Conservation (phyloP, 2,888 invertebrate species). For the Chaetogeoica ovagalla region DNA sequence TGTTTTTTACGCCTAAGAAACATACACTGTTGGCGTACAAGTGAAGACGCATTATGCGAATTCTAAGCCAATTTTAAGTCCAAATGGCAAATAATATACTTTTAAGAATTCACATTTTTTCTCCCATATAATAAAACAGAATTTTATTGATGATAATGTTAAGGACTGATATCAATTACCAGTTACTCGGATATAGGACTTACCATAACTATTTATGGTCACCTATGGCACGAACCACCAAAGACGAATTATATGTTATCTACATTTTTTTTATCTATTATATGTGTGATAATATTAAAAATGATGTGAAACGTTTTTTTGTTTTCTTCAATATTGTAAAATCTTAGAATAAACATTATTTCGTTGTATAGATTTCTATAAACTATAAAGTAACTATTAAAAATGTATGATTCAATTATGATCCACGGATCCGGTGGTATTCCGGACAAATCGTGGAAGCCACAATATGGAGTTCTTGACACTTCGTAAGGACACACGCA, state of each 20-base stretch:
- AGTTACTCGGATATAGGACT: too few relatives aligned
- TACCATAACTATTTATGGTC: too few relatives aligned
- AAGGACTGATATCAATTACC: too few relatives aligned
- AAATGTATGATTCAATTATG: conserved; percentile 48
- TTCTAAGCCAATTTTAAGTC: not conserved
- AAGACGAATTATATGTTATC: too few relatives aligned
- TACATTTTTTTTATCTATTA: too few relatives aligned
- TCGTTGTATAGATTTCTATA: not conserved
- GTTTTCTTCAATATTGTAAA: not conserved
- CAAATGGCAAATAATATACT: too few relatives aligned
- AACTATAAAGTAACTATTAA: not conserved
- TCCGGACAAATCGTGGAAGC: conserved; percentile 88
- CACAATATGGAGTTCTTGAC: conserved; percentile 78
- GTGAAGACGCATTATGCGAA: not conserved
- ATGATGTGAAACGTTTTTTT: not conserved
- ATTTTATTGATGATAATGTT: too few relatives aligned
- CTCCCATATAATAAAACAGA: too few relatives aligned
- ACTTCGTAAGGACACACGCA: conserved; percentile 70
- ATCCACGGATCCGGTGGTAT: conserved; percentile 63
- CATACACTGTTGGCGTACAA: not conserved
- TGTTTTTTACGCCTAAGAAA: conserved; percentile 19
- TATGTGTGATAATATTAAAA: too few relatives aligned
- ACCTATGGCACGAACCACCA: too few relatives aligned
- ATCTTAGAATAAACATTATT: not conserved
- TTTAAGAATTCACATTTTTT: too few relatives aligned